These are phyloP conservation scores for Gordius sp. DNA, from an alignment of 2,888 invertebrate genomes.

Conservation along the genomic window DNA sequence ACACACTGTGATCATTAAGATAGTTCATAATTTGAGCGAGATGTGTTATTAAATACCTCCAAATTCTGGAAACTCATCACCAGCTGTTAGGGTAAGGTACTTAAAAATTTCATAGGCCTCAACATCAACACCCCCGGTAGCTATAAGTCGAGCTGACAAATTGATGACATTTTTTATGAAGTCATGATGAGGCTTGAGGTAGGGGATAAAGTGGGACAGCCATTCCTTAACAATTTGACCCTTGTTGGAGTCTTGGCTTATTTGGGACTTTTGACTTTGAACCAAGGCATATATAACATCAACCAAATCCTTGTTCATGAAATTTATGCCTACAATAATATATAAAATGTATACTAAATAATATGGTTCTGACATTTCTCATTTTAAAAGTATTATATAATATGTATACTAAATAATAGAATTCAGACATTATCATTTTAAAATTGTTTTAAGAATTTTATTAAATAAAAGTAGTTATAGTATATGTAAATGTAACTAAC, in stretches of 20 bases:
- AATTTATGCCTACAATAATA: background rate
- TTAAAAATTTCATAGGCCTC: conserved; percentile 6
- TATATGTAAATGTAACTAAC: background rate
- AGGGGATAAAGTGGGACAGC: background rate
- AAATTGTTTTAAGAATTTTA: conserved; percentile 1
- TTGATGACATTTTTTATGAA: conserved; percentile 2
- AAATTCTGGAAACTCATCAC: no score
- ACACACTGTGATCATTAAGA: no score
- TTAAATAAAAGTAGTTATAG: background rate
- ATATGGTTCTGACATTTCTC: no score
- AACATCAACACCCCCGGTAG: background rate
- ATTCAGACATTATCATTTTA: background rate
- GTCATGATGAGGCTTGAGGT: conserved; percentile 1
- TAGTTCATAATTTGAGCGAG: no score
- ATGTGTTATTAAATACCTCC: no score
- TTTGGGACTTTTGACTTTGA: no score
- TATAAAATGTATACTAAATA: no score
- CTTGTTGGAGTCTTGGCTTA: no score
- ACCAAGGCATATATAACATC: background rate
- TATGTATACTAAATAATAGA: no score
- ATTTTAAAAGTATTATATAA: no score
- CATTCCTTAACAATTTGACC: no score
- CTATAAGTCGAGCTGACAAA: background rate
- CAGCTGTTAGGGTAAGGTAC: background rate
- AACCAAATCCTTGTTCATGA: background rate